These are phyloP conservation scores for Adelphocoris suturalis DNA, from an alignment of 2,888 invertebrate species.

Conservation along the genomic window DNA sequence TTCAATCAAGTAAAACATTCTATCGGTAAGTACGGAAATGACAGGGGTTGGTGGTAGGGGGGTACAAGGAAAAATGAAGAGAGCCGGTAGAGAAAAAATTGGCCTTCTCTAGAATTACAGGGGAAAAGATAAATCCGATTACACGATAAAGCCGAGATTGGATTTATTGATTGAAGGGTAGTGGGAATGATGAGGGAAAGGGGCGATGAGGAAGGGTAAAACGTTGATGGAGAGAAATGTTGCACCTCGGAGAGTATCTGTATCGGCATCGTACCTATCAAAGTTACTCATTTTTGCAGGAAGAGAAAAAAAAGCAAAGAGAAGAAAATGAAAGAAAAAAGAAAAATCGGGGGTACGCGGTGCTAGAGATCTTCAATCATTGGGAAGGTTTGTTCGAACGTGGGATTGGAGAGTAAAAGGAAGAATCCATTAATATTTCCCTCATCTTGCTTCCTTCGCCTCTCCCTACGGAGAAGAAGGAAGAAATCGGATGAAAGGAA, in stretches of 20 bases:
- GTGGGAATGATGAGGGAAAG: not conserved
- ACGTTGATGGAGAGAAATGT: not conserved
- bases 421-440: conserved; percentile 32
- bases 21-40: not conserved
- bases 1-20: conserved; percentile 19
- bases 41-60: not conserved
- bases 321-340: too few relatives aligned
- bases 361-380: conserved; percentile 18
- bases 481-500: conserved; percentile 8
- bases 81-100: not conserved
- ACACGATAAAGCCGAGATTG: conserved; percentile 36
- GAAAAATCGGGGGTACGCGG: not conserved
- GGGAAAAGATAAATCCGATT: conserved; percentile 36
- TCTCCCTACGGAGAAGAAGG: not conserved
- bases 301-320: not conserved
- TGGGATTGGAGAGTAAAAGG: conserved; percentile 13
- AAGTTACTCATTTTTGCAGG: conserved; percentile 5
- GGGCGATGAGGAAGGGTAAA: not conserved
- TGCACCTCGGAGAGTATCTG: conserved; percentile 30
- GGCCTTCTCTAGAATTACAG: conserved; percentile 12
- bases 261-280: not conserved
- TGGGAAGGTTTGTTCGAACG: conserved; percentile 20
- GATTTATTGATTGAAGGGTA: conserved; percentile 32
- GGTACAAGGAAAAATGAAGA: not conserved
- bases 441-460: not conserved